Evolutionary conservation across 1,140 invertebrate species (phyloP).

Genomic region (Theocolax elegans): DNA sequence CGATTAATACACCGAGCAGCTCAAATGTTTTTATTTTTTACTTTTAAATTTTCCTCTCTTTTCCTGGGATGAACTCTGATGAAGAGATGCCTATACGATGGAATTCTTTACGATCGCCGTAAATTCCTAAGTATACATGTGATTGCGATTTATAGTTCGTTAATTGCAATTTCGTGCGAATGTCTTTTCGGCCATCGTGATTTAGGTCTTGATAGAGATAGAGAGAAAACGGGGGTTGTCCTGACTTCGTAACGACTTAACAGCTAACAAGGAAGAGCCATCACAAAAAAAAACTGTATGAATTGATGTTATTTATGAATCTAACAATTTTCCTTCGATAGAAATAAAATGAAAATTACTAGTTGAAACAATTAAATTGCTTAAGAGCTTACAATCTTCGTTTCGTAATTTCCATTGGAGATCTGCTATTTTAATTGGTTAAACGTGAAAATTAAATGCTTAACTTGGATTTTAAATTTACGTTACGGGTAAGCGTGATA

Average conservation of each 20-base stretch:
- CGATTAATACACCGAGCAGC: background rate
- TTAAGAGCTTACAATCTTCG: too few species aligned
- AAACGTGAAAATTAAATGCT: too few species aligned
- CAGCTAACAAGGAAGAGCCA: background rate
- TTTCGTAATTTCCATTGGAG: too few species aligned
- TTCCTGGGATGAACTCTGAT: background rate
- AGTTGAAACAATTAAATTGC: too few species aligned
- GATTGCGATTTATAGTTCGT: constrained; percentile 4
- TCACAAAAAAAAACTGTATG: background rate
- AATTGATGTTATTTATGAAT: too few species aligned
- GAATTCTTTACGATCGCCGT: background rate
- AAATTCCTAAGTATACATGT: constrained; percentile 3
- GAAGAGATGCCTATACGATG: constrained; percentile 6
- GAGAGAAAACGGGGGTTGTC: background rate
- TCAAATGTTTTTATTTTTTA: background rate
- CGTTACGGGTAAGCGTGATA: too few species aligned
- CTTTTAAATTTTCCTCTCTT: background rate
- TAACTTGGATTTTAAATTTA: too few species aligned
- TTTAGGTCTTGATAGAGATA: constrained; percentile 13
- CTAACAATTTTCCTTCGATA: too few species aligned
- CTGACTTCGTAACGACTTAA: background rate
- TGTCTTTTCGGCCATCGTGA: background rate
- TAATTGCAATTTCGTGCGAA: background rate
- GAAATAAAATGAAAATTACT: too few species aligned
- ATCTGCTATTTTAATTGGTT: too few species aligned